Base-by-base conservation (phyloP, 2,113 vertebrate species). In the Terrapene triunguis region DNA sequence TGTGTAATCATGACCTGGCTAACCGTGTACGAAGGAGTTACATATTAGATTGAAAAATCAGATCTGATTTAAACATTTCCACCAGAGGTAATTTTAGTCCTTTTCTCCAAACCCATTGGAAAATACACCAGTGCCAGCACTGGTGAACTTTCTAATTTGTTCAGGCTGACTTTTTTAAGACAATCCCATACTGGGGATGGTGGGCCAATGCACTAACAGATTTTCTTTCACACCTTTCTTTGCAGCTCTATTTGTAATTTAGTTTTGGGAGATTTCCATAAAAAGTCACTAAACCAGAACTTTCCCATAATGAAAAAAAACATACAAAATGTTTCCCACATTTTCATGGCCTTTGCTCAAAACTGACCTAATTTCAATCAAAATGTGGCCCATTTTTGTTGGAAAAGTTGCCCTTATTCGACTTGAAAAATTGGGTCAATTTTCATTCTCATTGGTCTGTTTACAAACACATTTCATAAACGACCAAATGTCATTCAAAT, bases 261-360 rank as follows among this genome's bases (percentile, higher is more conserved):
- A 53, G 22, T 89, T 87, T 78, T 88, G 83, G 89, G 94, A 88
- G 85, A 92, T 94, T 97, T 97, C 95, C 93, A 92, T 79, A 7
- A 22, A 84, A 87, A 85, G 85, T 82, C 87, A n/a, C 84, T 89
- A 96, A 95, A 94, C 35, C 38, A 44, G 94, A 91, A 91, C 84
- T 81, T 97, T 95, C 92, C 92, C 80, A 93, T 12, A 50, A 86
- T 89, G 69, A 91, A 4, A 32, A 51, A 29, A 94, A 76, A n/a
- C 78, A 51, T 42, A 29, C 38, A 62, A 82, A 78, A 48, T 92
- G 93, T 92, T 92, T 85, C 80, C 51, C 89, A 79, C 92, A 95
- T 84, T 92, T 92, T 88, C 88, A 38, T 62, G 93, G 97, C 88
- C 96, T 97, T 93, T 96, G 80, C 93, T 97, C 85, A 95, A 91